Evolutionary conservation across 2,888 invertebrate genomes (phyloP).

Genomic region (Brachyptera risi): DNA sequence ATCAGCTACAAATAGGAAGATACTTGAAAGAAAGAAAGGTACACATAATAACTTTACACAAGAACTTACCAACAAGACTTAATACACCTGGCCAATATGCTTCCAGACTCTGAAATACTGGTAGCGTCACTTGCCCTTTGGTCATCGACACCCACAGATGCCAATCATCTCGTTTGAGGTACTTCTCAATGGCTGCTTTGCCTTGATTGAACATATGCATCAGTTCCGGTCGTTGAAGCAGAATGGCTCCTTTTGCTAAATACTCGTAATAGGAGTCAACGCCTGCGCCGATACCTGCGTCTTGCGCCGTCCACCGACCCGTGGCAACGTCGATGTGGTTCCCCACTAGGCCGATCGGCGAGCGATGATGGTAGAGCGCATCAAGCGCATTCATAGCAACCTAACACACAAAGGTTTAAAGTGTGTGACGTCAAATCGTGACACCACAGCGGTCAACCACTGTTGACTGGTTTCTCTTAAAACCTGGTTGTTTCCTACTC

Average conservation of each 20-base stretch:
- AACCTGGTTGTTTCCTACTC: too few species aligned
- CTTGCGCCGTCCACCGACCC: constrained; percentile 96
- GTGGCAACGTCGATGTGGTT: constrained; percentile 95
- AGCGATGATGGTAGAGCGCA: constrained; percentile 80
- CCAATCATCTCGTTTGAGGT: constrained; percentile 94
- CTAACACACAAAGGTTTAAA: constrained; percentile 42
- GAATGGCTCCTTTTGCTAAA: constrained; percentile 89
- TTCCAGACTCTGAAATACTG: constrained; percentile 97
- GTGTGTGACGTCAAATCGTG: too few species aligned
- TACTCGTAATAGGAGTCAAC: constrained; percentile 99
- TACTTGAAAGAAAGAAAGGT: too few species aligned
- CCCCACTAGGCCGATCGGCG: constrained; percentile 84
- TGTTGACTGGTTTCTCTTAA: too few species aligned
- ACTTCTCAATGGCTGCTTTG: constrained; percentile 71
- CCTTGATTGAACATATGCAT: constrained; percentile 87
- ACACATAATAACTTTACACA: constrained; percentile 13
- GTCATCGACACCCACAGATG: constrained; percentile 99
- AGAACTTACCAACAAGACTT: constrained; percentile 64
- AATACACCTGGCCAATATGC: constrained; percentile 98
- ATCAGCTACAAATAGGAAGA: too few species aligned
- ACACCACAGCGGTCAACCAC: too few species aligned
- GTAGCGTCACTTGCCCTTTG: constrained; percentile 90
- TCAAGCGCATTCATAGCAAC: constrained; percentile 88
- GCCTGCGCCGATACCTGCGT: constrained; percentile 95
- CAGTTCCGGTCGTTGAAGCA: constrained; percentile 85